These are phyloP conservation scores for Bagarius yarrelli DNA, from an alignment of 2,113 vertebrate genomes.

Conservation along the genomic window DNA sequence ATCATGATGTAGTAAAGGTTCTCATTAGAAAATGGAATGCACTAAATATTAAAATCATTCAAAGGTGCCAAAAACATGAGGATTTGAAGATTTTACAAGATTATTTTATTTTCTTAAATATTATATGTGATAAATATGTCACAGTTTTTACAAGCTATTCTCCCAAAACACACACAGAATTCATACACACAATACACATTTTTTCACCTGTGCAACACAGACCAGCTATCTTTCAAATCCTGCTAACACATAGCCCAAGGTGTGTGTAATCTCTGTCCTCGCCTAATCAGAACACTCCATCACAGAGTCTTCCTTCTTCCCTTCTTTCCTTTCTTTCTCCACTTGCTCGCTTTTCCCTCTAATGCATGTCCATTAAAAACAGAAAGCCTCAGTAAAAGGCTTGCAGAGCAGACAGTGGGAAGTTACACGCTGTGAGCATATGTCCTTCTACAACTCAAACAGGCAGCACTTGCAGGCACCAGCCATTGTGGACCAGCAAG, in stretches of 20 bases:
- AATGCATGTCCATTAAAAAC: no score
- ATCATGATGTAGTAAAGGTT: conserved; percentile 20
- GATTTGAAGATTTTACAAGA: no score
- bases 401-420: no score
- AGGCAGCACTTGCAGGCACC: background rate
- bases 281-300: conserved; percentile 20
- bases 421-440: no score
- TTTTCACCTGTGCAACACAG: conserved; percentile 46
- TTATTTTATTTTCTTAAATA: background rate
- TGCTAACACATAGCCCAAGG: conserved; percentile 56
- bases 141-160: background rate
- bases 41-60: conserved; percentile 28
- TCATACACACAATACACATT: conserved; percentile 19
- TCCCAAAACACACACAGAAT: background rate
- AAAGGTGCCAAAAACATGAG: conserved; percentile 10
- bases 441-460: background rate
- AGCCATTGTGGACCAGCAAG: background rate
- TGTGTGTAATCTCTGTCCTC: conserved; percentile 59
- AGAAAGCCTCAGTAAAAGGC: no score
- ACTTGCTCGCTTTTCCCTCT: no score
- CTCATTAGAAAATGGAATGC: conserved; percentile 27
- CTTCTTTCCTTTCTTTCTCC: no score
- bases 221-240: conserved; percentile 53
- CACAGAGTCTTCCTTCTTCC: conserved; percentile 43
- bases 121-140: background rate